These are phyloP conservation scores for Drosophila nasuta DNA, from an alignment of 1,140 invertebrate species.

Conservation along the genomic window DNA sequence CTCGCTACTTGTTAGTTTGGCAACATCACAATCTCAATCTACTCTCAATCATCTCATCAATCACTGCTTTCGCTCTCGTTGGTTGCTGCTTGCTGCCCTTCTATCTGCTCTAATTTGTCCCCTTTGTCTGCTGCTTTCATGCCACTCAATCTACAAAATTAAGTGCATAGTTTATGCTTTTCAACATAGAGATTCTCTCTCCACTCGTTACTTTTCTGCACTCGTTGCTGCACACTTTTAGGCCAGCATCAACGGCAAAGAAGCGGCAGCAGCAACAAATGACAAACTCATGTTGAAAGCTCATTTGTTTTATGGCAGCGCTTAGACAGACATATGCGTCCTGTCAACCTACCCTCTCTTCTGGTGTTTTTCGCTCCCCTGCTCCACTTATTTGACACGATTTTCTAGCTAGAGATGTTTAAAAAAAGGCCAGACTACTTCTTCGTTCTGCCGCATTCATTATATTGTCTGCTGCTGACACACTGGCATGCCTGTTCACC, in stretches of 20 bases:
- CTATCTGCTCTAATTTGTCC: conserved; percentile 15
- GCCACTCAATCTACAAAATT: not conserved
- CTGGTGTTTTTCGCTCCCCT: conserved; percentile 14
- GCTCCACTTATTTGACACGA: conserved; percentile 79
- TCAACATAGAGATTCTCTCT: not conserved
- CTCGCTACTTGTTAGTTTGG: not conserved
- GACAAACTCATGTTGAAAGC: conserved; percentile 76
- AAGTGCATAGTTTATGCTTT: not conserved
- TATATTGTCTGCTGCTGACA: conserved; percentile 55
- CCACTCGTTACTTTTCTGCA: not conserved
- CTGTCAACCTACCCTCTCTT: conserved; percentile 9
- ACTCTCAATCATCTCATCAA: too few relatives aligned
- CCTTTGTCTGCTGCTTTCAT: not conserved
- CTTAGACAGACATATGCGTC: conserved; percentile 69
- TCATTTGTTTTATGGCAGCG: conserved; percentile 78
- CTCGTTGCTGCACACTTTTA: conserved; percentile 39
- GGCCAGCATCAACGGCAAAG: conserved; percentile 9
- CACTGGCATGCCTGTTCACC: not conserved
- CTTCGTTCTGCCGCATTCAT: conserved; percentile 63
- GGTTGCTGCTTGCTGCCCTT: too few relatives aligned
- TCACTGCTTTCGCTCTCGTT: conserved; percentile 1
- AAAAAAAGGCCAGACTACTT: conserved; percentile 56
- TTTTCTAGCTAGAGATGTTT: conserved; percentile 53
- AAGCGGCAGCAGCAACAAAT: conserved; percentile 53
- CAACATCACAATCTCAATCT: too few relatives aligned